Conservation (phyloP, 2,888 invertebrate species). For the Eilema griseolum region DNA sequence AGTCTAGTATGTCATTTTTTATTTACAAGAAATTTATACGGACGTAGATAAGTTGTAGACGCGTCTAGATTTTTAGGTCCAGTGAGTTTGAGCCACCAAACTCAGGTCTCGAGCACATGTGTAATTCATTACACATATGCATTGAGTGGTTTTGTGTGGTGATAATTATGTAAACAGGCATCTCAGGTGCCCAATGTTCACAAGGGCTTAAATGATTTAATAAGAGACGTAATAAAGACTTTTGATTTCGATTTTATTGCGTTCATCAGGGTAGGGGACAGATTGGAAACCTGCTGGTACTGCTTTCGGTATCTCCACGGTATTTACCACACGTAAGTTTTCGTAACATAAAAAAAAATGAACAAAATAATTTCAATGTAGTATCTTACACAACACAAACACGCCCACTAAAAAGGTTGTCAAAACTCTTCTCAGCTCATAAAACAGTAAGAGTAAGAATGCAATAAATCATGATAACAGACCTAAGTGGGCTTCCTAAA, state of each 20-base stretch:
- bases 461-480: slow-evolving; percentile 73
- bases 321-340: too few species aligned
- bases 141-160: neutral
- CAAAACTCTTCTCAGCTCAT: slow-evolving; percentile 34
- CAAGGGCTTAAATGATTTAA: neutral
- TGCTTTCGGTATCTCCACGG: too few species aligned
- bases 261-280: too few species aligned
- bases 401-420: slow-evolving; percentile 12
- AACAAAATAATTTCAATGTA: too few species aligned
- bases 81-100: neutral
- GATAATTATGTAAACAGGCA: neutral
- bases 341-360: too few species aligned
- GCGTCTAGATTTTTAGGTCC: neutral
- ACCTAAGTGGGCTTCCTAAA: slow-evolving; percentile 59
- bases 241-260: too few species aligned
- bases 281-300: too few species aligned
- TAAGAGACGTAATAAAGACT: too few species aligned
- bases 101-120: neutral
- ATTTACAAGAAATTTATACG: neutral
- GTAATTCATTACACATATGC: too few species aligned
- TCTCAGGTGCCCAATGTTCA: neutral
- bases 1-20: neutral
- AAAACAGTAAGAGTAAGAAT: slow-evolving; percentile 57
- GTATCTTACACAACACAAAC: neutral
- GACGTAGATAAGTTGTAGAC: neutral